A percentile compares a stretch with the other conserved stretches of the same genome.
phyloP scores from a whole-genome alignment of 2,113 vertebrate species.

The Mola mola region DNA sequence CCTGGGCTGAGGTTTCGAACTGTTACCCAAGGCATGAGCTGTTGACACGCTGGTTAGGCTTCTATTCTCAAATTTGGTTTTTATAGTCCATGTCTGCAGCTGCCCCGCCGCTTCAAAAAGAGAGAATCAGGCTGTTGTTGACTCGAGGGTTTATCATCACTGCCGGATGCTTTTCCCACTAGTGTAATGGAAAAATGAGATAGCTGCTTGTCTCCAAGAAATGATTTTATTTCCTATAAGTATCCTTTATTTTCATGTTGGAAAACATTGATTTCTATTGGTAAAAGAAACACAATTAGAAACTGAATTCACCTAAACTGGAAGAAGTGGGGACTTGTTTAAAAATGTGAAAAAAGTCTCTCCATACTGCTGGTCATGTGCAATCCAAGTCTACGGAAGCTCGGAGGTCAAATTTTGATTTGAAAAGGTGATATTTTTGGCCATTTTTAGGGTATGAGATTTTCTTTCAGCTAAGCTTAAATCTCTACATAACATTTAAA shows the following conservation, averaged over 20 bases:
- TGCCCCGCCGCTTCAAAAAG: slow-evolving; percentile 75
- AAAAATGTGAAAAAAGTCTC: background rate
- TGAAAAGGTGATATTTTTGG: no score
- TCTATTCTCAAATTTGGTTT: slow-evolving; percentile 76
- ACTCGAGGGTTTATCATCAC: slow-evolving; percentile 59
- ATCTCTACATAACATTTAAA: no score
- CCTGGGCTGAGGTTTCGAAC: slow-evolving; percentile 65
- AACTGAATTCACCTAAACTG: no score
- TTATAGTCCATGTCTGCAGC: slow-evolving; percentile 80
- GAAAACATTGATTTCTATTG: slow-evolving; percentile 10
- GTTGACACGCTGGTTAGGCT: slow-evolving; percentile 69
- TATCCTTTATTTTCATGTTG: slow-evolving; percentile 18
- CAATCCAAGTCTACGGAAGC: background rate
- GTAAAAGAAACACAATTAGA: background rate
- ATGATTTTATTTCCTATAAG: slow-evolving; percentile 28
- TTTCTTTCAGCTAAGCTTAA: no score
- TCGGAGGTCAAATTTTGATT: no score
- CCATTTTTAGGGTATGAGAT: no score
- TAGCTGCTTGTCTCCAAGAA: slow-evolving; percentile 41
- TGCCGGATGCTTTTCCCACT: slow-evolving; percentile 61
- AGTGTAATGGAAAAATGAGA: slow-evolving; percentile 59
- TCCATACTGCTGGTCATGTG: background rate
- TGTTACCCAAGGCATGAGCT: slow-evolving; percentile 68
- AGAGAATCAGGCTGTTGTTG: slow-evolving; percentile 72
- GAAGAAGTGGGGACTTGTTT: no score